These are phyloP conservation scores for Esox masquinongy DNA, from an alignment of 2,797 vertebrate species.

Conservation along the genomic window DNA sequence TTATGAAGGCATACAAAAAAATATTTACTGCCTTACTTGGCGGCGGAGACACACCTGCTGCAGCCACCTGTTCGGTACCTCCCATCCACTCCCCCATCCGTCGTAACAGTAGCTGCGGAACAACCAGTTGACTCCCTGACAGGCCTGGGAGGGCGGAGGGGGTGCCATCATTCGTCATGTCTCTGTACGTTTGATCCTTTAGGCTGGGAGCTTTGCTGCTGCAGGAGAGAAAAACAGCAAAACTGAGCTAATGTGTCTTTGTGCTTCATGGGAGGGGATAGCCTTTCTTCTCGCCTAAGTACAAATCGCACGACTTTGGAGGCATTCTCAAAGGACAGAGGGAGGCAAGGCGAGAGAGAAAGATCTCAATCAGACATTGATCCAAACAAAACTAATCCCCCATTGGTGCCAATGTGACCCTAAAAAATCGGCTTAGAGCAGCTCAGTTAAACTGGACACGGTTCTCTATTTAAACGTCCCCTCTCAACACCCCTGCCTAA, in stretches of 20 bases:
- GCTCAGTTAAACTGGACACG: conserved; percentile 81
- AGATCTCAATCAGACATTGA: conserved; percentile 81
- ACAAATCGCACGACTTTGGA: conserved; percentile 79
- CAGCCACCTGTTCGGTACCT: conserved; percentile 53
- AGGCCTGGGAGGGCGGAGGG: background rate
- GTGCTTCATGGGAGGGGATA: conserved; percentile 71
- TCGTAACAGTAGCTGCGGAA: conserved; percentile 47
- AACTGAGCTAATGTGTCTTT: conserved; percentile 84
- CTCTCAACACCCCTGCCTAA: conserved; percentile 68
- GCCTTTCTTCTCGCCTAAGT: conserved; percentile 76
- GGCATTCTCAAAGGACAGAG: conserved; percentile 72
- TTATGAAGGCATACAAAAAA: background rate
- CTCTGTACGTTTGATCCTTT: conserved; percentile 76
- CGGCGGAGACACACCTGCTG: conserved; percentile 22
- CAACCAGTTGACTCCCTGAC: conserved; percentile 51
- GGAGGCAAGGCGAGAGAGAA: conserved; percentile 74
- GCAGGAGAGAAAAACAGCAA: conserved; percentile 75
- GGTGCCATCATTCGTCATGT: conserved; percentile 62
- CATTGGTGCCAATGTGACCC: conserved; percentile 83
- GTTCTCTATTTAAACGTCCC: conserved; percentile 68
- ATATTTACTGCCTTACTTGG: background rate
- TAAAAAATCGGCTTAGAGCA: conserved; percentile 83
- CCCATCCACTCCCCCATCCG: background rate
- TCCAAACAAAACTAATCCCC: conserved; percentile 84
- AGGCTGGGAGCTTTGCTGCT: conserved; percentile 61